These are phyloP conservation scores for Amphipoea oculea DNA, from an alignment of 2,888 invertebrate genomes.

Conservation along the genomic window DNA sequence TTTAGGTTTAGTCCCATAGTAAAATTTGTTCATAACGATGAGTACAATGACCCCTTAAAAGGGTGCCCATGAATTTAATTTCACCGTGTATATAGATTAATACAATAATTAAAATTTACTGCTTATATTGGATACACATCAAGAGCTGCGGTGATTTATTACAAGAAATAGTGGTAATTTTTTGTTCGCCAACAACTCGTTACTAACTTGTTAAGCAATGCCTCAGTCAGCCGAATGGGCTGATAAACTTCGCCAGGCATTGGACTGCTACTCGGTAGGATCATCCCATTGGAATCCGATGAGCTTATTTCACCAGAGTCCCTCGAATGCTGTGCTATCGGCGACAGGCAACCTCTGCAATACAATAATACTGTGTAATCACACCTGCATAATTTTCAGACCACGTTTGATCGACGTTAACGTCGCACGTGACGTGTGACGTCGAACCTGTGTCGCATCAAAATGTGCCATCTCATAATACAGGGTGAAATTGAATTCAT, in stretches of 20 bases:
- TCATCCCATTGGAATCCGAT: constrained; percentile 56
- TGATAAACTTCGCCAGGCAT: constrained; percentile 57
- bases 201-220: constrained; percentile 78
- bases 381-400: background rate
- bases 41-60: too few relatives aligned
- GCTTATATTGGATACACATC: background rate
- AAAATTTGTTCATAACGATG: too few relatives aligned
- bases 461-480: too few relatives aligned
- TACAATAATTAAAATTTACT: background rate
- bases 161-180: background rate
- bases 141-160: background rate
- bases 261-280: constrained; percentile 31
- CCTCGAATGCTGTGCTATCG: constrained; percentile 67
- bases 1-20: too few relatives aligned
- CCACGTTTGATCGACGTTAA: too few relatives aligned
- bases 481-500: too few relatives aligned
- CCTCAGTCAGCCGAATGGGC: constrained; percentile 75
- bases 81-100: background rate
- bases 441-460: too few relatives aligned
- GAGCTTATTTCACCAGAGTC: constrained; percentile 70
- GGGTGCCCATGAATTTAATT: too few relatives aligned
- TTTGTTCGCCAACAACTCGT: background rate
- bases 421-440: too few relatives aligned
- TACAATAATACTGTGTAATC: constrained; percentile 24
- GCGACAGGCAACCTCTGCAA: constrained; percentile 71